Percentiles rank a stretch among this genome's conserved stretches.
phyloP scores from a whole-genome alignment of 2,797 vertebrate genomes.

The Chanos chanos region DNA sequence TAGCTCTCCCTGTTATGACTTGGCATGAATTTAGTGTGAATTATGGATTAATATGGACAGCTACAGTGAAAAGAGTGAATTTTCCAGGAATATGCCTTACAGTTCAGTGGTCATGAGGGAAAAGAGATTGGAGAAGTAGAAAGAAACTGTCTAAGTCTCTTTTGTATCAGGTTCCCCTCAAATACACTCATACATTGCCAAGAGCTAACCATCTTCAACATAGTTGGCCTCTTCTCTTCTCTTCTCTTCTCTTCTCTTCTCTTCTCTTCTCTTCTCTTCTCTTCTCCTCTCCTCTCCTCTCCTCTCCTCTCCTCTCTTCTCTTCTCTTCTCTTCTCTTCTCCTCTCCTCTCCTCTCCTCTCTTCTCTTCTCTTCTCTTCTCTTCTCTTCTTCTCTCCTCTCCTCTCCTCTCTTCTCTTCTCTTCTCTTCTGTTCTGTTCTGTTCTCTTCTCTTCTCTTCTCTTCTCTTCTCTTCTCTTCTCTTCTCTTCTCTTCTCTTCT shows the following conservation, averaged over 20 bases:
- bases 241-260: neutral
- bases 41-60: too few species aligned
- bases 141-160: too few species aligned
- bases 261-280: neutral
- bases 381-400: slow-evolving; percentile 30
- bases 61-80: too few species aligned
- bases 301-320: slow-evolving; percentile 38
- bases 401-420: slow-evolving; percentile 18
- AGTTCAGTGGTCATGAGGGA: too few species aligned
- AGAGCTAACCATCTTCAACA: too few species aligned
- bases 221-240: slow-evolving; percentile 14
- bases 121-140: too few species aligned
- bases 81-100: too few species aligned
- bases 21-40: too few species aligned
- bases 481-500: neutral
- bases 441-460: slow-evolving; percentile 22
- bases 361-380: slow-evolving; percentile 34
- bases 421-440: slow-evolving; percentile 28
- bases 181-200: too few species aligned
- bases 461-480: slow-evolving; percentile 25
- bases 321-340: too few species aligned
- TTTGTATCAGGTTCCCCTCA: too few species aligned
- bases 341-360: slow-evolving; percentile 1
- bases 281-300: slow-evolving; percentile 33
- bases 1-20: too few species aligned